Base-by-base conservation (phyloP, 1,140 invertebrate genomes). In the Micrasema longulum region DNA sequence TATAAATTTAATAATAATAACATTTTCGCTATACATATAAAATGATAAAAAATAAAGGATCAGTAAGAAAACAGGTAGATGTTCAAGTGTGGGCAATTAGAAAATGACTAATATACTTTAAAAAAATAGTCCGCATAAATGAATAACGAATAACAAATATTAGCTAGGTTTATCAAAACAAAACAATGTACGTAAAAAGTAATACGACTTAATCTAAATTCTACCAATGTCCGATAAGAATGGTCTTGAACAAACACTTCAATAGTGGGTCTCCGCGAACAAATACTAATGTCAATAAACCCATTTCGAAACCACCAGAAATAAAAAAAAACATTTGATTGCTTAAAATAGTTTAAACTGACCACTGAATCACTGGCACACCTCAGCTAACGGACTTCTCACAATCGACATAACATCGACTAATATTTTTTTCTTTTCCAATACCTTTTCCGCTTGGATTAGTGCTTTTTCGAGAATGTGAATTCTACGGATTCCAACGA, bases 371-470 rank as follows among this genome's bases (percentile, higher is more conserved):
- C 47, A 35, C 11, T 36, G 48, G 22, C 64, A 66, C 64, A 52
- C 64, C 64, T 66, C 16, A 12, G 7, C 38, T 66, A 66, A 66
- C 64, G 64, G 64, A 47, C 36, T 38, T 20, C 23, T 10, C 16
- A n/a, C 63, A 47, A 66, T 66, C 52, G 64, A 66, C 64, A 66
- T 18, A 52, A 53, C 50, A 66, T 52, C 64, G 16, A 66, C 64
- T 57, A 26, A 69, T 53, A 20, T 38, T 14, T 12, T 35, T 53
- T 35, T 31, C 26, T 31, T 7, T 31, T 31, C 26, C 26, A 31
- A 31, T 31, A 31, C 26, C 7, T 31, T 31, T 7, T 31, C 26
- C 2, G 7, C 3, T 31, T 31, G 26, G 7, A 31, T 31, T 31
- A 31, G 7, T 31, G 7, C 7, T 31, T n/a, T n/a, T n/a, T n/a